Evolutionary conservation across 2,113 vertebrate genomes (phyloP), one percentile per base, ranked within the genome.

Genomic region (Podarcis muralis): DNA sequence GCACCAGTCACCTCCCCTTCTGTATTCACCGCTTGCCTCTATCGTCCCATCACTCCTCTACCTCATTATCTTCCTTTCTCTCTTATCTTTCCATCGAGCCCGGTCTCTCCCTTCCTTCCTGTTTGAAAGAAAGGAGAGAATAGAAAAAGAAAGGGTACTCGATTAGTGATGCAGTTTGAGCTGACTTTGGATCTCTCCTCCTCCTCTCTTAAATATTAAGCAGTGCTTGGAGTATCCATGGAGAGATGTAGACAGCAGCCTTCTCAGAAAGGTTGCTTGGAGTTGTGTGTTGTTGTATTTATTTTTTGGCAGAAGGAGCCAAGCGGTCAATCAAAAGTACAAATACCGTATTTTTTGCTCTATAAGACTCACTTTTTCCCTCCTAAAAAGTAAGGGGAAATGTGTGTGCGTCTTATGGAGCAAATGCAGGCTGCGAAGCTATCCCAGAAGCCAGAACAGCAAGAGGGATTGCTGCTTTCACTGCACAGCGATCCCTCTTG

Each of bases 191-290:
- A 35, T 66, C 40, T 83, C 4, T 62, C 8, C n/a, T 5, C 53
- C n/a, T 25, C 27, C 48, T 62, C 20, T 43, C 75, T 83, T 59
- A 66, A 83, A 80, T 87, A 88, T 89, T 84, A 80, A 86, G 83
- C 66, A 43, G 53, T 5, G 32, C 53, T 66, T 74, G 9, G 16
- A 83, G 40, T 3, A 27, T 18, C 30, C 15, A 11, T 32, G 18
- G 80, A 35, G 78, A 43, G 25, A 22, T 9, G 35, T 2, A 4
- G 37, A 6, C 30, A 3, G 15, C 3, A n/a, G 32, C 88, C 80
- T 84, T 57, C 13, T 71, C 32, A 62, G 89, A 81, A 92, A 92
- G 86, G 90, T 87, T 86, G 84, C 72, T 30, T n/a, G 72, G 8
- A 43, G 53, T 32, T 18, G 18, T 62, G 43, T 25, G 27, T 13